Evolutionary conservation across 2,113 vertebrate genomes (phyloP), one percentile per base, ranked within the genome.

Genomic region (Tachycineta bicolor): DNA sequence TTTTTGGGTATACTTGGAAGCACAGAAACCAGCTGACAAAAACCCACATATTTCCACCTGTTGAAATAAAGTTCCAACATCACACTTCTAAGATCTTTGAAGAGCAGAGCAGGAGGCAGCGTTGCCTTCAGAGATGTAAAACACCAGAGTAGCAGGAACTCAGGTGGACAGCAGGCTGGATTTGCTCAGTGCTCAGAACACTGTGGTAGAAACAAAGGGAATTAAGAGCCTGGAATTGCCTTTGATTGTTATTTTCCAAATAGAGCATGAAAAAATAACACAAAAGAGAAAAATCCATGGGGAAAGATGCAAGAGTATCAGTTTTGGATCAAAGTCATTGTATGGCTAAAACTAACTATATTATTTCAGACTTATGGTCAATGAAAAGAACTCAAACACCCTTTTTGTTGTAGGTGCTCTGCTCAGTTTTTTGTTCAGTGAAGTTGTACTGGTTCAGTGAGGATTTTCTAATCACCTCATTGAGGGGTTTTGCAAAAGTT

Each of bases 211-310:
- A 95, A 83, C 47, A 92, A 92, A 89, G 68, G 59, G 33, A 92
- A 91, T 89, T 58, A 39, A 70, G 73, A 89, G 50, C 71, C 55
- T 70, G 50, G 59, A 80, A 91, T n/a, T 89, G 53, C 11, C 84
- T 83, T 83, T 74, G 28, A 81, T 69, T 89, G 75, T 76, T 86
- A 78, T 95, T 96, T 92, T 87, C 55, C 46, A 95, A 96, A 1
- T 50, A 58, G 33, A 93, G 63, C 79, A 55, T 73, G 59, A 80
- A 67, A 65, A 65, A 93, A 52, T 8, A 92, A 25, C 17, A 70
- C 67, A 65, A 43, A 81, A 76, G 56, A 70, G 33, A 81, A 87
- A 37, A 86, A 58, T 39, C 24, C 28, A 8, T 26, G 73, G 37
- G 55, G 75, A 69, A 50, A 86, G n/a, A 76, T 41, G 46, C 8